These are phyloP conservation scores for Megalurothrips usitatus DNA, from an alignment of 2,888 invertebrate species.

Conservation along the genomic window DNA sequence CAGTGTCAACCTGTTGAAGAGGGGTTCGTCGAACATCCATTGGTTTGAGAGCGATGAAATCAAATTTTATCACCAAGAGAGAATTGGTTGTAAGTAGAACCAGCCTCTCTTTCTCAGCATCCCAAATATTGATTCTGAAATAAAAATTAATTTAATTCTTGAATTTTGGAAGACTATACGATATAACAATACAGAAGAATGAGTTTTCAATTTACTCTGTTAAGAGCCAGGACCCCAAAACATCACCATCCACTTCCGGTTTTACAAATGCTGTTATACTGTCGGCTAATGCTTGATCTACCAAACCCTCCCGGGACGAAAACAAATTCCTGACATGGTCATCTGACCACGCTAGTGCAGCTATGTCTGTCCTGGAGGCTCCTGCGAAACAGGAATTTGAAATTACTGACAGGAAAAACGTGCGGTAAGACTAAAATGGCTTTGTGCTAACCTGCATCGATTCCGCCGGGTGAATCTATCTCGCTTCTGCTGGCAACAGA, in stretches of 20 bases:
- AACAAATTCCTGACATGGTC: slow-evolving; percentile 66
- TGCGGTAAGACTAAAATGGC: not conserved
- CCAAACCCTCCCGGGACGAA: slow-evolving; percentile 66
- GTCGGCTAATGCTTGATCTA: slow-evolving; percentile 67
- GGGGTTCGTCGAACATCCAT: slow-evolving; percentile 66
- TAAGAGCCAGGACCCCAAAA: slow-evolving; percentile 71
- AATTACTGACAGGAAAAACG: not conserved
- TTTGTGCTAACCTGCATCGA: not conserved
- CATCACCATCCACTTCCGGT: slow-evolving; percentile 62
- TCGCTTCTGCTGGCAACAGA: not conserved
- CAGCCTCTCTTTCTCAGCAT: slow-evolving; percentile 77
- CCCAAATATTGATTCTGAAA: slow-evolving; percentile 80
- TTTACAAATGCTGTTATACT: slow-evolving; percentile 62
- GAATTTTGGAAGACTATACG: not conserved
- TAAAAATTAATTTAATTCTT: slow-evolving; percentile 30
- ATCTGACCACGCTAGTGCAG: slow-evolving; percentile 38
- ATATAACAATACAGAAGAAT: slow-evolving; percentile 27
- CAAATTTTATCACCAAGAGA: slow-evolving; percentile 72
- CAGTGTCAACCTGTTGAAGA: slow-evolving; percentile 63
- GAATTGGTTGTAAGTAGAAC: slow-evolving; percentile 68
- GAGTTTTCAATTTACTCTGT: slow-evolving; percentile 63
- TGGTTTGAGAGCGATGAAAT: slow-evolving; percentile 75
- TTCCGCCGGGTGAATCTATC: not conserved
- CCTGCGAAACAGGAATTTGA: not conserved
- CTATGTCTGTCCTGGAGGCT: slow-evolving; percentile 27